These are phyloP conservation scores for Amblyteles armatorius DNA, from an alignment of 2,888 invertebrate species.

Conservation along the genomic window DNA sequence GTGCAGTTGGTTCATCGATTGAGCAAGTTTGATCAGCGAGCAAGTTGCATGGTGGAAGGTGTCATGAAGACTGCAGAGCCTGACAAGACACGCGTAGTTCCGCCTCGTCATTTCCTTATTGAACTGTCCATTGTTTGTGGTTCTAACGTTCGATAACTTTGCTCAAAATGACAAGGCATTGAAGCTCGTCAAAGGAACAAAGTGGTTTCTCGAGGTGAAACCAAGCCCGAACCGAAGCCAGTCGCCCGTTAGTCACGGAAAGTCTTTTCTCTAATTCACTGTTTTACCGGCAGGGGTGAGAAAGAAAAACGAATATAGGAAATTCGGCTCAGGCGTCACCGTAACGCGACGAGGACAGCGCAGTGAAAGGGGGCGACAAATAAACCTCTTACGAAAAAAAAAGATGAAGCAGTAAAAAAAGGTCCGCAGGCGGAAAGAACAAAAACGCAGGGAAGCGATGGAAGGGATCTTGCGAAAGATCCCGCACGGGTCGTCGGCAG, in stretches of 20 bases:
- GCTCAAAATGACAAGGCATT: not conserved
- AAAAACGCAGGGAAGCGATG: conserved; percentile 43
- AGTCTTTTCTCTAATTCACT: conserved; percentile 14
- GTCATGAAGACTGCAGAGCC: no score
- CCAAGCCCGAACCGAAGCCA: conserved; percentile 4
- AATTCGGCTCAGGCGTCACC: conserved; percentile 8
- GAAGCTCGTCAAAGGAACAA: no score
- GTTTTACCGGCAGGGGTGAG: conserved; percentile 15
- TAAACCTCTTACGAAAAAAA: not conserved
- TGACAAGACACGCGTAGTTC: no score
- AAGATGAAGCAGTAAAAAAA: conserved; percentile 24
- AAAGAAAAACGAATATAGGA: conserved; percentile 25
- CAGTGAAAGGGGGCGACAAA: conserved; percentile 18
- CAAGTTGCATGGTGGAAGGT: no score
- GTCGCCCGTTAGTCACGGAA: not conserved
- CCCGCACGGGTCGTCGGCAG: conserved; percentile 29
- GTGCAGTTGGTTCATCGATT: no score
- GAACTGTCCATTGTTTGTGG: no score
- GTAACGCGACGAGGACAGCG: not conserved
- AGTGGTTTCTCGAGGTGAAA: conserved; percentile 4
- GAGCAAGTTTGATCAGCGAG: no score
- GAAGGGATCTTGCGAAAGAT: conserved; percentile 19
- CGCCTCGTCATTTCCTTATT: no score
- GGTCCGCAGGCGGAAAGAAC: conserved; percentile 19
- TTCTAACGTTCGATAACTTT: no score